Evolutionary conservation across 2,888 invertebrate species (phyloP), one percentile per base, ranked within the genome.

Genomic region (Tachina grossa): DNA sequence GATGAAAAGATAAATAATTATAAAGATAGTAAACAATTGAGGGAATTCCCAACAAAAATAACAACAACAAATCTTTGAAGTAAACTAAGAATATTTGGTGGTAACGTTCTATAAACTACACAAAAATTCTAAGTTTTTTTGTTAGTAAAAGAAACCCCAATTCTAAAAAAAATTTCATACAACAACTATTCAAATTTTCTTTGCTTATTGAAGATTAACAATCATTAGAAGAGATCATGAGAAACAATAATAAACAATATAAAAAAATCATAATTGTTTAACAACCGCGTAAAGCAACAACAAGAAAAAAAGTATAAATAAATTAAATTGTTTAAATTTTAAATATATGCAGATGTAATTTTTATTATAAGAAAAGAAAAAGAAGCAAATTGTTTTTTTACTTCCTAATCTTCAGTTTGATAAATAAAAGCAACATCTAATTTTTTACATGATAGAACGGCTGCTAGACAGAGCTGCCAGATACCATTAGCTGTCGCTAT

Each of bases 1-100:
- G 14, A 63, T 31, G 31, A 5, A 61, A 57, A 69, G 14, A 63
- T 47, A 49, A 49, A 59, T 49, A 79, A 45, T 65, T 19, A 49
- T 47, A 31, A 82, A 63, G 49, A 41, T 80, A 61, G 66, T 76
- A 80, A 80, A 80, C 80, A 84, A 76, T 55, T 59, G 77, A 87
- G 90, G 90, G 90, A 90, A 90, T 89, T 89, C 91, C 91, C 91
- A 90, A 90, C 89, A 88, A 91, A 90, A 22, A 16, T 1, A 14
- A 16, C 9, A 47, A 65, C 4, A 47, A 91, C 85, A 72, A 61
- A 90, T 89, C 88, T 84, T 83, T 87, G 87, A 89, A 87, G 88
- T 43, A 55, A 61, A 45, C 68, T 61, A 59, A 39, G 14, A 65
- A 68, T 22, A 53, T 49, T 14, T 47, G 5, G 9, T 45, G 45